Conservation (phyloP, 1,140 invertebrate genomes). For the Polypedilum pembai region DNA sequence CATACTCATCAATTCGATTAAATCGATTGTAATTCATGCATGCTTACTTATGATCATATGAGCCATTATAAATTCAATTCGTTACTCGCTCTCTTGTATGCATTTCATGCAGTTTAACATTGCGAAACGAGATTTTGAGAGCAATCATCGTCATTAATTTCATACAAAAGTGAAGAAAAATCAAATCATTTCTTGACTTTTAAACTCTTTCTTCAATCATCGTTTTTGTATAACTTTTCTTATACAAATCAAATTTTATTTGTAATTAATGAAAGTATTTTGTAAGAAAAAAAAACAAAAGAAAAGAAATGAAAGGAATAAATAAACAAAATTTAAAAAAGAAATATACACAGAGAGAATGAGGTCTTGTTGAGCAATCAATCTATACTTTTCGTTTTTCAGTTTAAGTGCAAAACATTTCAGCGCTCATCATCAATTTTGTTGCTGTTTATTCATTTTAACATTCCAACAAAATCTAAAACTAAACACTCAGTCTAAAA, state of each 20-base stretch:
- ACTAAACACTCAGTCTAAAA: no score
- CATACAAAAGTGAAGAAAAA: background rate
- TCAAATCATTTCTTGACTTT: constrained; percentile 19
- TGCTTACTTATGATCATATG: constrained; percentile 5
- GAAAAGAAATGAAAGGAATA: background rate
- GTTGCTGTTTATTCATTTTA: no score
- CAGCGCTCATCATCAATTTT: no score
- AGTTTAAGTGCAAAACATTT: no score
- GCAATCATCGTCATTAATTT: background rate
- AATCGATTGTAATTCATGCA: background rate
- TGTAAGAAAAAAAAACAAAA: background rate
- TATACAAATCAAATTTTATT: background rate
- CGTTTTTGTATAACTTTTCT: background rate
- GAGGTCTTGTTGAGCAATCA: background rate
- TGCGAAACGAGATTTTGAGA: background rate
- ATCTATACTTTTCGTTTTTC: no score
- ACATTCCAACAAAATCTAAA: no score
- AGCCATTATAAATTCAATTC: background rate
- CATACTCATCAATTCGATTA: background rate
- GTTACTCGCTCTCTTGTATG: background rate
- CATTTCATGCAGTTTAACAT: background rate
- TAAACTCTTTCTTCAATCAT: background rate
- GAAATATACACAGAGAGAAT: background rate
- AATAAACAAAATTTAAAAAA: background rate
- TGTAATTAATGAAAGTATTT: constrained; percentile 5